Percentiles rank a stretch among this genome's conserved stretches.
Conservation (phyloP, 2,113 vertebrate species). For the Buteo buteo region DNA sequence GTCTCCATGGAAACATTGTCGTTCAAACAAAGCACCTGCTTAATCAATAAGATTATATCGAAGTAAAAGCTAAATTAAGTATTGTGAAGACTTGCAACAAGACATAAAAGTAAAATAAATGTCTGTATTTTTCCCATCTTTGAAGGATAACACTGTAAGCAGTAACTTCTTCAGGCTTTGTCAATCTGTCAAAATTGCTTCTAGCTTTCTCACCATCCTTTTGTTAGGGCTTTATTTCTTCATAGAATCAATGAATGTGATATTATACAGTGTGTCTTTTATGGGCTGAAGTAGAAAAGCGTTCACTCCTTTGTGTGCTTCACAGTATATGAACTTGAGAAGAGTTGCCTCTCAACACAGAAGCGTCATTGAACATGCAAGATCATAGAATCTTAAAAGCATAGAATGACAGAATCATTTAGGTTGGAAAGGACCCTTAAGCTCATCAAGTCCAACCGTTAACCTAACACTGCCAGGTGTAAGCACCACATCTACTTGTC, state of each 20-base stretch:
- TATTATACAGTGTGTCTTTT: neutral
- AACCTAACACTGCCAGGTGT: neutral
- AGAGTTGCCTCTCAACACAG: neutral
- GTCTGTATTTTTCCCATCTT: neutral
- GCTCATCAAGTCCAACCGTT: fast-evolving
- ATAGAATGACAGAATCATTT: neutral
- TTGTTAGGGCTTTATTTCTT: neutral
- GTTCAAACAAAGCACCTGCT: neutral
- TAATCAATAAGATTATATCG: neutral
- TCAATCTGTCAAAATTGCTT: neutral
- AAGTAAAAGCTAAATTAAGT: neutral
- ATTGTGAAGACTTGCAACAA: neutral
- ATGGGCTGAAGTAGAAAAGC: neutral
- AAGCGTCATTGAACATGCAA: neutral
- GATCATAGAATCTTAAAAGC: neutral
- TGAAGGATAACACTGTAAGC: neutral
- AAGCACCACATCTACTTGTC: fast-evolving
- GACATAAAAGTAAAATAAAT: neutral
- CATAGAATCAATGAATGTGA: neutral
- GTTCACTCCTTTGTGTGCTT: neutral
- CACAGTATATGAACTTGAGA: neutral
- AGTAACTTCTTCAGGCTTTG: neutral
- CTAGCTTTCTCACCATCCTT: neutral
- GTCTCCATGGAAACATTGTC: neutral
- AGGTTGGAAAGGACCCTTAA: neutral